Evolutionary conservation across 2,113 vertebrate species (phyloP), one percentile per base, ranked within the genome.

Genomic region (Scolopax mira): DNA sequence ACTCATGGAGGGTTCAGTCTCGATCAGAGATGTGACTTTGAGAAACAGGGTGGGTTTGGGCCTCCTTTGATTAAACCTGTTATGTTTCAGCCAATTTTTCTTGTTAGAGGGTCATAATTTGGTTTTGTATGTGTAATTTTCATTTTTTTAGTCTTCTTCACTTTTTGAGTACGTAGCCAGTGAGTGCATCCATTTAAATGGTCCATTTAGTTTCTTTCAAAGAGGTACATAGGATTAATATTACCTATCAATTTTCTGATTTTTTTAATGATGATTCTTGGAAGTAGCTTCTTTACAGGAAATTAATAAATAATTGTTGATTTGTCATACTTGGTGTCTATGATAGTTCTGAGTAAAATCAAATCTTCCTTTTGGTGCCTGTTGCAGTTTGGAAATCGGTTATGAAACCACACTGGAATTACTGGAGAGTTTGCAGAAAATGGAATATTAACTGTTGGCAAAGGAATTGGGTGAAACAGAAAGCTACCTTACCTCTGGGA

Each of bases 401-500:
- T 87, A n/a, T 84, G 91, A 94, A 94, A 97, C 88, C 21, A 28
- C 87, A 9, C 18, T 92, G 79, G 79, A 88, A 80, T 96, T 80
- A 33, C 77, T 87, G 90, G 88, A 81, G 14, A n/a, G 74, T 78
- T 93, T 81, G 85, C 93, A 75, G 91, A 90, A 93, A 95, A 41
- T 41, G 58, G 91, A 67, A 83, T 89, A 93, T 75, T 85, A 92
- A 61, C 66, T 96, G 93, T 14, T 90, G 93, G 96, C 92, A 95
- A 75, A 94, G 79, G 79, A 96, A 96, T 54, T 81, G 94, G 94
- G 93, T 10, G 62, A 95, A 91, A 90, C 86, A 80, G 89, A 54
- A 88, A 95, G 30, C 52, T 55, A 61, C 46, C 37, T 88, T 86
- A 69, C 84, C 74, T 65, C 69, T 87, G 94, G 85, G 65, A 73